Evolutionary conservation across 1,140 invertebrate species (phyloP).

Genomic region (Zaprionus inermis): DNA sequence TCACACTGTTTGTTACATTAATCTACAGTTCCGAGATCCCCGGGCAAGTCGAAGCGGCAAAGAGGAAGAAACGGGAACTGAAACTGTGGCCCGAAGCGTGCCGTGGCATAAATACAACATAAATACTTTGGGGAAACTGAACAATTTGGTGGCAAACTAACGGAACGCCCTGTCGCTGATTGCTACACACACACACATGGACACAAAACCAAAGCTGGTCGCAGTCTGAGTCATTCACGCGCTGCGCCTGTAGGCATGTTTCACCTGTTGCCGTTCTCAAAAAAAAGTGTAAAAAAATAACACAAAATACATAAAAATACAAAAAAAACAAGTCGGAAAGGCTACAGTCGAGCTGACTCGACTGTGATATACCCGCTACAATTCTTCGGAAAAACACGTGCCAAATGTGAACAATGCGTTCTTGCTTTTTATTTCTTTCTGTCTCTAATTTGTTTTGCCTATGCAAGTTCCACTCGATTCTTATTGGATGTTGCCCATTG

Average conservation of each 20-base stretch:
- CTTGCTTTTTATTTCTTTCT: too few relatives aligned
- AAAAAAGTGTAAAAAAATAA: not conserved
- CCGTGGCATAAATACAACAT: slow-evolving; percentile 48
- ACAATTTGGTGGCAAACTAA: slow-evolving; percentile 53
- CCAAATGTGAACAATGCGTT: too few relatives aligned
- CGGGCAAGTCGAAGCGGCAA: too few relatives aligned
- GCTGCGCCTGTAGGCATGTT: slow-evolving; percentile 34
- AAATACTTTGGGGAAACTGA: slow-evolving; percentile 28
- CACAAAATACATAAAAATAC: slow-evolving; percentile 7
- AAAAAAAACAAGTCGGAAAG: too few relatives aligned
- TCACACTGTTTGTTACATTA: slow-evolving; percentile 58
- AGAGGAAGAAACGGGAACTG: not conserved
- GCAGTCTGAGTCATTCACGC: slow-evolving; percentile 44
- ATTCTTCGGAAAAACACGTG: too few relatives aligned
- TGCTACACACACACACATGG: slow-evolving; percentile 14
- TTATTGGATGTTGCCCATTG: too few relatives aligned
- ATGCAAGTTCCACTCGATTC: too few relatives aligned
- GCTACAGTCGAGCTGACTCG: too few relatives aligned
- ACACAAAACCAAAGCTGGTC: slow-evolving; percentile 3
- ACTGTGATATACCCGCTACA: too few relatives aligned
- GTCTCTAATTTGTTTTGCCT: too few relatives aligned
- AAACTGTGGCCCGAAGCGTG: slow-evolving; percentile 49
- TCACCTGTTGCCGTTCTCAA: slow-evolving; percentile 58
- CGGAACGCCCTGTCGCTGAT: slow-evolving; percentile 43
- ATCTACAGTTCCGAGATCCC: slow-evolving; percentile 23